These are phyloP conservation scores for Thinocorus orbignyianus DNA, from an alignment of 2,113 vertebrate genomes.

Conservation along the genomic window DNA sequence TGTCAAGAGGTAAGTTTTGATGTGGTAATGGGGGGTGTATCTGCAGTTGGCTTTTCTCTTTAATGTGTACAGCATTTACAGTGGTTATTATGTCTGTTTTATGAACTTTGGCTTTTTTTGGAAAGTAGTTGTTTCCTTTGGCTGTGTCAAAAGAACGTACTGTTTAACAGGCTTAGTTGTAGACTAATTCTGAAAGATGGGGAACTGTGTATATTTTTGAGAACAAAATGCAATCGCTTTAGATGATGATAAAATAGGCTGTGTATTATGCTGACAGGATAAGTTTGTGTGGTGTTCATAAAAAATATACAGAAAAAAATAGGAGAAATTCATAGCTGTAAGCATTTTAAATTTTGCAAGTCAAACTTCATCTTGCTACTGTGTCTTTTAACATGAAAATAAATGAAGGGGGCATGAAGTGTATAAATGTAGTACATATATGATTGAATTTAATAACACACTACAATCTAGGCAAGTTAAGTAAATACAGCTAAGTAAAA, in stretches of 20 bases:
- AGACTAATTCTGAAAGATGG: neutral
- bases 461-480: neutral
- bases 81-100: neutral
- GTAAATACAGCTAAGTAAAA: neutral
- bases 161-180: neutral
- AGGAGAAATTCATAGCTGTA: neutral
- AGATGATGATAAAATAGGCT: neutral
- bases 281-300: neutral
- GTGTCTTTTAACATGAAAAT: neutral
- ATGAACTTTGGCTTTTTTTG: neutral
- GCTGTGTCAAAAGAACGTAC: neutral
- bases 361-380: neutral
- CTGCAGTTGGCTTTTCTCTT: neutral
- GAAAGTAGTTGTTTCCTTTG: neutral
- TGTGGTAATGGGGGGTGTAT: neutral
- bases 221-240: neutral
- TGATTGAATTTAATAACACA: rapidly evolving
- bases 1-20: neutral
- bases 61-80: neutral
- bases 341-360: neutral
- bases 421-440: neutral
- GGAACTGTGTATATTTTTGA: neutral
- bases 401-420: rapidly evolving
- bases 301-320: neutral
- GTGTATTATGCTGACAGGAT: neutral